Evolutionary conservation across 2,888 invertebrate species (phyloP).

Genomic region (Dicyrtomina minuta): DNA sequence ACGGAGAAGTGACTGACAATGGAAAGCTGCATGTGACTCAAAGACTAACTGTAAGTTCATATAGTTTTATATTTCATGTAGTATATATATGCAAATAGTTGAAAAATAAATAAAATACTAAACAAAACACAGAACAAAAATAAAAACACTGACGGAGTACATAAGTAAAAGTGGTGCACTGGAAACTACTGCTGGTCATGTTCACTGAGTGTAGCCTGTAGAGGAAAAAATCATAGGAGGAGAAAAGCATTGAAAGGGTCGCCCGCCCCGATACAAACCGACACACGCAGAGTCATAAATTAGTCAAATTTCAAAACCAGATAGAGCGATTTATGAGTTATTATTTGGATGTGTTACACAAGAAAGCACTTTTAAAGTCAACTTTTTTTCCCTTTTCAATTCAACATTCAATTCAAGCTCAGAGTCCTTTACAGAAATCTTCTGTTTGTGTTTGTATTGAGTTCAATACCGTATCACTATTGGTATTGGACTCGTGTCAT

Average conservation of each 20-base stretch:
- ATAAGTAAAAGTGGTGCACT: no score
- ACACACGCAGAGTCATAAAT: constrained; percentile 39
- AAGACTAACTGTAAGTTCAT: no score
- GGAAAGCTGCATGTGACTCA: no score
- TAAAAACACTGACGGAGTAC: not conserved
- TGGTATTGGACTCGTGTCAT: no score
- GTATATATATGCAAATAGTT: constrained; percentile 19
- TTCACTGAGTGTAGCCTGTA: no score
- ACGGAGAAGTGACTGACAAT: no score
- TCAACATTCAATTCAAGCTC: no score
- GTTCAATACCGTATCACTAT: no score
- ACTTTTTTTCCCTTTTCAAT: constrained; percentile 1
- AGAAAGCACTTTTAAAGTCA: constrained; percentile 32
- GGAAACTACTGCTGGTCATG: no score
- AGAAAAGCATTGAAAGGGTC: constrained; percentile 29
- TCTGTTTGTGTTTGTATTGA: no score
- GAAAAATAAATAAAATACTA: constrained; percentile 15
- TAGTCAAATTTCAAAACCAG: constrained; percentile 39
- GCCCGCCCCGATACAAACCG: constrained; percentile 29
- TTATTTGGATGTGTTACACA: constrained; percentile 34
- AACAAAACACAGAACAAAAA: constrained; percentile 5
- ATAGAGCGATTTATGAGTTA: constrained; percentile 38
- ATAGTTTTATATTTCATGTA: constrained; percentile 11
- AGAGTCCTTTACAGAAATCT: no score
- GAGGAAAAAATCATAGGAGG: constrained; percentile 12